Conservation (phyloP, 2,113 vertebrate species). For the Stigmatopora nigra region DNA sequence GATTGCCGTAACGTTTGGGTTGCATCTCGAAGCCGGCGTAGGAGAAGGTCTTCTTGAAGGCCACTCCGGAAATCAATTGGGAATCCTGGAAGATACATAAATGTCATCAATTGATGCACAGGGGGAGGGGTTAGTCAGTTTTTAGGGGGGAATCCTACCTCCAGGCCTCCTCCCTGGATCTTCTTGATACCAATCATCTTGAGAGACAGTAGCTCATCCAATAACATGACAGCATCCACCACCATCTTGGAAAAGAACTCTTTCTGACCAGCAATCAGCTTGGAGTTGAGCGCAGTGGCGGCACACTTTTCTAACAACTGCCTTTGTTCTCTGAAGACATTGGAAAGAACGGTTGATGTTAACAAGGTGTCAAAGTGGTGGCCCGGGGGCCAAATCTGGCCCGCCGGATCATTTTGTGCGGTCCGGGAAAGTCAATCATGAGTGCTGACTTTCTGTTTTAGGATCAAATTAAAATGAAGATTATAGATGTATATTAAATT, state of each 20-base stretch:
- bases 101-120: no score
- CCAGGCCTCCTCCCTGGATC: slow-evolving; percentile 90
- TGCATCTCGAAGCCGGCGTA: slow-evolving; percentile 99
- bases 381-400: no score
- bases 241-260: slow-evolving; percentile 91
- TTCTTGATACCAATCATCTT: slow-evolving; percentile 99
- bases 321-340: slow-evolving; percentile 78
- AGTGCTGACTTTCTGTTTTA: no score
- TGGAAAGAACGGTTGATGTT: no score
- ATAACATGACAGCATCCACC: slow-evolving; percentile 89
- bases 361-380: no score
- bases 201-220: slow-evolving; percentile 87
- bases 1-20: slow-evolving; percentile 85
- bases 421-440: no score
- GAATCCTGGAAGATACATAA: slow-evolving; percentile 74
- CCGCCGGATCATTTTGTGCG: no score
- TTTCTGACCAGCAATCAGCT: slow-evolving; percentile 90
- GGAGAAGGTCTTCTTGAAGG: slow-evolving; percentile 98
- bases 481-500: no score
- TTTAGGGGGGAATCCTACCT: no score
- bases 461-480: no score
- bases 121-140: no score
- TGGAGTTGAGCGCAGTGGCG: slow-evolving; percentile 89
- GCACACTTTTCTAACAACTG: slow-evolving; percentile 88
- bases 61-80: slow-evolving; percentile 85